phyloP scores from a whole-genome alignment of 2,888 invertebrate genomes.

The Tortricodes alternella region DNA sequence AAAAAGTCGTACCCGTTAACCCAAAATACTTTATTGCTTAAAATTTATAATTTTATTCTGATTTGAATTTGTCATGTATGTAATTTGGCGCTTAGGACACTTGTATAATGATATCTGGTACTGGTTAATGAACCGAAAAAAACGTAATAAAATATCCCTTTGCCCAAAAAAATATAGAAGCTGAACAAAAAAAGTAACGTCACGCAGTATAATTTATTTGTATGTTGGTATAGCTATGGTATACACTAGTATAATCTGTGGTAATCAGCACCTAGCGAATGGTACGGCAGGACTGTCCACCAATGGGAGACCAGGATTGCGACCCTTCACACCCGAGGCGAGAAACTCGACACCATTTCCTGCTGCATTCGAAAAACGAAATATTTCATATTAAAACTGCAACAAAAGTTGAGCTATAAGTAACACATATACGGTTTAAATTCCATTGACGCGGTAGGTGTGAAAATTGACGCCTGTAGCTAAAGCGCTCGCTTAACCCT shows the following conservation, averaged over 20 bases:
- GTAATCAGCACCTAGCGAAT: constrained; percentile 60
- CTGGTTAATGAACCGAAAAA: no score
- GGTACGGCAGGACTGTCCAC: constrained; percentile 45
- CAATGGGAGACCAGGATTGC: constrained; percentile 59
- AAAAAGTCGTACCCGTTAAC: no score
- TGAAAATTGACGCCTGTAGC: constrained; percentile 79
- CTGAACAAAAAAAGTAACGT: not conserved
- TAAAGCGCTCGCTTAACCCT: constrained; percentile 38
- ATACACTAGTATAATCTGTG: constrained; percentile 35
- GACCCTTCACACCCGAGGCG: constrained; percentile 81
- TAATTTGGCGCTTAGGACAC: no score
- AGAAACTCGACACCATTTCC: constrained; percentile 75
- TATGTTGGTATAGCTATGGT: not conserved
- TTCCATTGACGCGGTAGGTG: constrained; percentile 53
- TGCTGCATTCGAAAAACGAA: constrained; percentile 42
- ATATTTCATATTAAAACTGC: constrained; percentile 35
- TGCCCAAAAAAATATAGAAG: no score
- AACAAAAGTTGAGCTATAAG: constrained; percentile 34
- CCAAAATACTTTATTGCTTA: no score
- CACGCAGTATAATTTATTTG: not conserved
- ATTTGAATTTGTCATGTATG: no score
- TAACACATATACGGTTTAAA: constrained; percentile 31
- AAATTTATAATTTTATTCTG: no score
- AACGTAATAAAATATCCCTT: no score
- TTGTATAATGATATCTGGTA: no score